A percentile compares a stretch with the other conserved stretches of the same genome.
phyloP scores from a whole-genome alignment of 2,797 vertebrate species.

The Etheostoma nigrum region DNA sequence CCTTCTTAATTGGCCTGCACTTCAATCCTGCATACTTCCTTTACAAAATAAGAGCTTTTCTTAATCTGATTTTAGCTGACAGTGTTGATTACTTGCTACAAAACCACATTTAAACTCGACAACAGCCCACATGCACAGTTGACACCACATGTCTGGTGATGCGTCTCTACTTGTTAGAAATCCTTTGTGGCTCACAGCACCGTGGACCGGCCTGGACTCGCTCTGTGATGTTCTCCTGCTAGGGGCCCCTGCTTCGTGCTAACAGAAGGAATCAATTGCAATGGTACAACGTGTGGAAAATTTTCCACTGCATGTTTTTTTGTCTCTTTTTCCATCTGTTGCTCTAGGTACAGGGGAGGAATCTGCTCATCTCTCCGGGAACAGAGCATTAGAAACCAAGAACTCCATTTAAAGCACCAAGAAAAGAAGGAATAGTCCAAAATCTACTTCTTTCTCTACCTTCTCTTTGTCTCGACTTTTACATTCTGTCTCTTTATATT shows the following conservation, averaged over 20 bases:
- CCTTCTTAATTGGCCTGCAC: conserved; percentile 24
- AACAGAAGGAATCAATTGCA: conserved; percentile 42
- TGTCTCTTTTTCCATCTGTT: conserved; percentile 41
- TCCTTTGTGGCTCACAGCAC: conserved; percentile 48
- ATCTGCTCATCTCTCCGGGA: conserved; percentile 43
- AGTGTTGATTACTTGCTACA: conserved; percentile 24
- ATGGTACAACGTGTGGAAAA: background rate
- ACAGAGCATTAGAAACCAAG: conserved; percentile 44
- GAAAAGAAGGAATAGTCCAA: conserved; percentile 50
- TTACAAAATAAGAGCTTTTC: background rate
- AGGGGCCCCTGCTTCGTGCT: conserved; percentile 19
- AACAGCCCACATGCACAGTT: conserved; percentile 4
- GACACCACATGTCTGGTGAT: conserved; percentile 40
- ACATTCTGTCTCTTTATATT: background rate
- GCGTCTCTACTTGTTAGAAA: conserved; percentile 69
- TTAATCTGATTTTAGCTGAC: conserved; percentile 11
- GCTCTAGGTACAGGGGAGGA: conserved; percentile 30
- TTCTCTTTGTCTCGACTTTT: conserved; percentile 7
- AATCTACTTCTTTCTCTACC: conserved; percentile 34
- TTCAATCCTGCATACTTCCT: conserved; percentile 13
- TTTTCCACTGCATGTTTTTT: conserved; percentile 26
- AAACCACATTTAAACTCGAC: conserved; percentile 28
- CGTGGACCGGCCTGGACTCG: conserved; percentile 58
- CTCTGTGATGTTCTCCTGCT: conserved; percentile 19
- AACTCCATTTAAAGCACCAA: conserved; percentile 36